Evolutionary conservation across 2,113 vertebrate genomes (phyloP), one percentile per base, ranked within the genome.

Genomic region (Cavia aperea): DNA sequence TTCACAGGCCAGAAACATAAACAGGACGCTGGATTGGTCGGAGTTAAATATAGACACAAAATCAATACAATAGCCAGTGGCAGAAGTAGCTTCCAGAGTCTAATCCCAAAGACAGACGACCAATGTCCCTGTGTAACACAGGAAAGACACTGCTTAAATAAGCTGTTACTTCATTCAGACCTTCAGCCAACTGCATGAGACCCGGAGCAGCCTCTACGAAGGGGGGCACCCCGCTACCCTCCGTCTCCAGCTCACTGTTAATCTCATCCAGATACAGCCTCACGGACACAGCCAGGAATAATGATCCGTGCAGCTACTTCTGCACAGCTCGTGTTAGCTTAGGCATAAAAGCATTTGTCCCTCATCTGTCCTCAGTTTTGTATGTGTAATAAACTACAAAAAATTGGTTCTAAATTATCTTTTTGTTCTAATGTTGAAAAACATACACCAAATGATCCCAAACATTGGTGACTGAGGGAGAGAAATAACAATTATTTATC

Each of bases 351-450:
- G n/a, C 70, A 63, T 81, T 33, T 78, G 56, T 39, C 24, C 63
- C 9, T 84, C 54, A 29, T 84, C 9, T 84, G 63, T 54, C 43
- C 49, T 83, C 36, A 15, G 16, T 73, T 84, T 65, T 83, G 16
- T 49, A 14, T 93, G 62, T 86, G 5, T 1, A 90, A 92, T 86
- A 29, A 73, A 63, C 33, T 39, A 60, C 2, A 60, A 86, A 92
- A 88, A 49, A 62, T 56, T 56, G 4, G 14, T 79, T 46, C 46
- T 54, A 78, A 85, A 4, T 92, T 88, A 13, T 19, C 29, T 72
- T 93, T 78, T 77, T 24, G 24, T 86, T 83, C 75, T 92, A 39
- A 88, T 77, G 33, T 81, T 90, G 79, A 81, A 60, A 86, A 94
- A 68, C 39, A 85, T 43, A 60, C 26, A 54, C 31, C 49, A 83